phyloP scores from a whole-genome alignment of 2,113 vertebrate genomes.

The Caloenas nicobarica region DNA sequence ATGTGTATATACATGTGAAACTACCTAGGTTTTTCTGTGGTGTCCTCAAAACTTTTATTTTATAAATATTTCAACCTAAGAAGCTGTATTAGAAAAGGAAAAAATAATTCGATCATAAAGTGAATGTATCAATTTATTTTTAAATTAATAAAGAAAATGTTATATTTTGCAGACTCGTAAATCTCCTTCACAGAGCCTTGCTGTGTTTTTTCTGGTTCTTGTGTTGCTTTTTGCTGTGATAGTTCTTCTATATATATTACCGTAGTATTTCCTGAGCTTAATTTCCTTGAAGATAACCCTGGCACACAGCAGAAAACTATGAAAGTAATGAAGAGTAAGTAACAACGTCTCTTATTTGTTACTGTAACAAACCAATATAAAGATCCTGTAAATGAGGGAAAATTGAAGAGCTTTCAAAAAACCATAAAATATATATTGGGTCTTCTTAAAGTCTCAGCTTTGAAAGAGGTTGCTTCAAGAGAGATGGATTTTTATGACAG shows the following conservation, averaged over 20 bases:
- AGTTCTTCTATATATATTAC: background rate
- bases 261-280: background rate
- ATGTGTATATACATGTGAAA: background rate
- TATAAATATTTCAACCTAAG: background rate
- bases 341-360: background rate
- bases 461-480: background rate
- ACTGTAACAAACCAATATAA: background rate
- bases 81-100: background rate
- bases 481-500: background rate
- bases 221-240: background rate
- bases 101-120: background rate
- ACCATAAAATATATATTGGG: background rate
- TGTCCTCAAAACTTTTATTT: background rate
- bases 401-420: background rate
- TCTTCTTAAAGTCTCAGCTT: background rate
- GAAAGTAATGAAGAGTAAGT: background rate
- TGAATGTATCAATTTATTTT: background rate
- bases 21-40: rapidly evolving
- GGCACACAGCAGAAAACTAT: background rate
- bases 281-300: background rate
- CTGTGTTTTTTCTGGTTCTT: background rate
- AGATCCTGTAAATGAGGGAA: background rate
- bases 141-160: background rate
- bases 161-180: background rate
- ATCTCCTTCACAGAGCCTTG: background rate